phyloP scores from a whole-genome alignment of 2,113 vertebrate species.

The Pimephales promelas region DNA sequence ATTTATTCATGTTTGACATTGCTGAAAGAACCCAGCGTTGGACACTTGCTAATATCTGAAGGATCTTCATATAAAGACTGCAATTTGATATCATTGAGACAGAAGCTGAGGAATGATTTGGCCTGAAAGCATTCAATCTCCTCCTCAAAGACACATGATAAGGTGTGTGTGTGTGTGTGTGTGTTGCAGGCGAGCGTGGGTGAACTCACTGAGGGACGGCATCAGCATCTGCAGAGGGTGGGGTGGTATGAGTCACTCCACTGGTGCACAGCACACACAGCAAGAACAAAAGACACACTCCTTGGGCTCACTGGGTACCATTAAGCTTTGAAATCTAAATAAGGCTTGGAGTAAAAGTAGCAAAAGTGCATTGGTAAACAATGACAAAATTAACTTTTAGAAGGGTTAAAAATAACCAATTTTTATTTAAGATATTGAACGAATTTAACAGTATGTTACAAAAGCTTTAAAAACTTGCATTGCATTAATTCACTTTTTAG shows the following conservation, averaged over 20 bases:
- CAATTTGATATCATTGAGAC: constrained; percentile 12
- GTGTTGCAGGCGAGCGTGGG: neutral
- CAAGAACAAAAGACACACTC: constrained; percentile 30
- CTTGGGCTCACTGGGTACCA: neutral
- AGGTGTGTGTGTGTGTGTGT: neutral
- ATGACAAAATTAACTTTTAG: neutral
- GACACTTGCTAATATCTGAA: neutral
- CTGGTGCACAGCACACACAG: neutral
- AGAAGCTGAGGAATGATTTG: constrained; percentile 1
- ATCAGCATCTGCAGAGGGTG: constrained; percentile 10
- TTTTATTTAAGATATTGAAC: no score
- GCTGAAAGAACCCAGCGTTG: neutral
- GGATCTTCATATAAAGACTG: constrained; percentile 9
- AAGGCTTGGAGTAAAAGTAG: neutral
- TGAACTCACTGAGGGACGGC: neutral
- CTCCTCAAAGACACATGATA: constrained; percentile 15
- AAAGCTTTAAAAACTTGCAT: no score
- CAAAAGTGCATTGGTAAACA: neutral
- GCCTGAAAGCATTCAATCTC: constrained; percentile 30
- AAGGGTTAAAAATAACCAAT: neutral
- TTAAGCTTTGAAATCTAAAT: neutral
- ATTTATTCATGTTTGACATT: neutral
- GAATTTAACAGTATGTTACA: no score
- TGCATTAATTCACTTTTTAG: neutral
- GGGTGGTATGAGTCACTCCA: constrained; percentile 53